These are phyloP conservation scores for Peribatodes rhomboidaria DNA, from an alignment of 2,888 invertebrate genomes.

Conservation along the genomic window DNA sequence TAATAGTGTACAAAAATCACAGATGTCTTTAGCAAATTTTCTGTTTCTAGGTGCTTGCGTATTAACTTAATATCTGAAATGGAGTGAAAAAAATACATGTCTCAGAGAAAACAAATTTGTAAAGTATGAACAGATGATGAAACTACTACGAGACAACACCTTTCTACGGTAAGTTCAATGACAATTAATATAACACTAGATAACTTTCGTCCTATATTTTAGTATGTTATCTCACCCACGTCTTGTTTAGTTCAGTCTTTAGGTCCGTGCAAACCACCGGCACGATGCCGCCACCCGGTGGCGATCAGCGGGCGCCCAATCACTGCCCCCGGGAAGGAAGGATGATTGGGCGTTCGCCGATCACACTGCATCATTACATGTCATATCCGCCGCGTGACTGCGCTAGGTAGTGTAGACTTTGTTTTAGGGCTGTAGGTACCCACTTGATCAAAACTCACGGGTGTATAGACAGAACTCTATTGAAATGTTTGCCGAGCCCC, in stretches of 20 bases:
- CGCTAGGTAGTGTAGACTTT: background rate
- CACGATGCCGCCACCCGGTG: too few species aligned
- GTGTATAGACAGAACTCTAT: background rate
- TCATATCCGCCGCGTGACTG: background rate
- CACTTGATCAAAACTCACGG: background rate
- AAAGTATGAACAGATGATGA: conserved; percentile 2
- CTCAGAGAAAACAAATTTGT: background rate
- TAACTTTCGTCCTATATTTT: background rate
- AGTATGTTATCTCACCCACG: conserved; percentile 1
- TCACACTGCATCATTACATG: background rate
- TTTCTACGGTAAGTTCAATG: conserved; percentile 5
- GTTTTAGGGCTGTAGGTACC: background rate
- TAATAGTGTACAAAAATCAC: background rate
- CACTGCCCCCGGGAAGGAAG: background rate
- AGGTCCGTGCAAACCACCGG: background rate
- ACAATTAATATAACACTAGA: conserved; percentile 6
- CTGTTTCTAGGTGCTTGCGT: background rate
- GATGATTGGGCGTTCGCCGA: background rate
- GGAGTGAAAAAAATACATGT: background rate
- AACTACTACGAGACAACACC: background rate
- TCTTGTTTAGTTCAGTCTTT: background rate
- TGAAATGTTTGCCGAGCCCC: background rate
- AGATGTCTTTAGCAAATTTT: background rate
- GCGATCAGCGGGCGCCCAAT: background rate
- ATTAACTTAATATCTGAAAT: background rate